Percentiles rank a stretch among this genome's conserved stretches.
phyloP scores from a whole-genome alignment of 2,113 vertebrate genomes.

The human (Homo sapiens) region DNA sequence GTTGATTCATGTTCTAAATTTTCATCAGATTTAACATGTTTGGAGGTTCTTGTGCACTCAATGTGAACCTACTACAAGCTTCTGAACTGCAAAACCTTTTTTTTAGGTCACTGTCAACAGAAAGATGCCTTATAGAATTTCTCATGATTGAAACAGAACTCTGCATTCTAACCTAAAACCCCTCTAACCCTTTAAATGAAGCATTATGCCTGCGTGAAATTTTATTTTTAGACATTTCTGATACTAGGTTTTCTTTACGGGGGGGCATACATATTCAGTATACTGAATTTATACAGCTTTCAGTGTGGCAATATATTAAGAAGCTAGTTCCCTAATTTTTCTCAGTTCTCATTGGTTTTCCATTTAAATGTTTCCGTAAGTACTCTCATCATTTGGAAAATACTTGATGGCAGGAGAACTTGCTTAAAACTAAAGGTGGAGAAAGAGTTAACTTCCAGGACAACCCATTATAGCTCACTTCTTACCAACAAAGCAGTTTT shows the following conservation, averaged over 20 bases:
- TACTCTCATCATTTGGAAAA: neutral
- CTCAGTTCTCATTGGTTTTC: neutral
- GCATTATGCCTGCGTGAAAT: neutral
- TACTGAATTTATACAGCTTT: neutral
- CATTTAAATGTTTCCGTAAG: neutral
- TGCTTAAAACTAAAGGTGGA: neutral
- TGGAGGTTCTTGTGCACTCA: neutral
- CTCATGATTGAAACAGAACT: neutral
- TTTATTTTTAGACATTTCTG: constrained; percentile 17
- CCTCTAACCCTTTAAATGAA: neutral
- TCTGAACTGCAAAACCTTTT: neutral
- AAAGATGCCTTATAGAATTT: neutral
- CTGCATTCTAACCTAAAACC: neutral
- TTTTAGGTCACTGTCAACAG: neutral
- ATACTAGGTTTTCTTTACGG: neutral
- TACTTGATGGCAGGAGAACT: neutral
- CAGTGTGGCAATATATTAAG: neutral
- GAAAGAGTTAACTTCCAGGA: neutral
- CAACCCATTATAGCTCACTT: neutral
- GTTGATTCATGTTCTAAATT: neutral
- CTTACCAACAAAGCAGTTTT: neutral
- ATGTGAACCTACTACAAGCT: neutral
- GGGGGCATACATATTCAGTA: neutral
- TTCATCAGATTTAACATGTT: neutral
- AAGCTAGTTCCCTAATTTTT: neutral